Evolutionary conservation across 1,140 invertebrate genomes (phyloP).

Genomic region (Bombus haemorrhoidalis): DNA sequence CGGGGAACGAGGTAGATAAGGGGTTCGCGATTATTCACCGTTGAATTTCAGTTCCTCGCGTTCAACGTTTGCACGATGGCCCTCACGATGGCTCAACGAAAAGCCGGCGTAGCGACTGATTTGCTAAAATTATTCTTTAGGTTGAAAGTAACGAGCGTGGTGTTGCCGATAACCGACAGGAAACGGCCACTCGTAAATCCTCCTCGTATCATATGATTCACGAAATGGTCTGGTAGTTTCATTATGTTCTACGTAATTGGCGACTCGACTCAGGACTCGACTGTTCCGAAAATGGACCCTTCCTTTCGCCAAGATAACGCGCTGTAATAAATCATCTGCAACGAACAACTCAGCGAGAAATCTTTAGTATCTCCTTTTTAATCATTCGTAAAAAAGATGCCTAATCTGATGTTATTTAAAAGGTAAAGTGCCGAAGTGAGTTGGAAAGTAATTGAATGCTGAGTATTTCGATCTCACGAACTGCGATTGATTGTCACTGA

Average conservation of each 20-base stretch:
- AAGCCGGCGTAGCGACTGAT: conserved; percentile 46
- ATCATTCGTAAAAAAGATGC: not conserved
- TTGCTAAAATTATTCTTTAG: conserved; percentile 48
- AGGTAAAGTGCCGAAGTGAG: too few species aligned
- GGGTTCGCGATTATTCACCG: conserved; percentile 40
- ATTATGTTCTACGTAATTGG: conserved; percentile 51
- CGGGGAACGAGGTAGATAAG: conserved; percentile 34
- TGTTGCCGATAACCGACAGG: conserved; percentile 50
- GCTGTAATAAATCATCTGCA: conserved; percentile 26
- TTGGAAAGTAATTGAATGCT: not conserved
- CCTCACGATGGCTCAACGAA: conserved; percentile 13
- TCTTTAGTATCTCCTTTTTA: not conserved
- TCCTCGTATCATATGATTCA: conserved; percentile 52
- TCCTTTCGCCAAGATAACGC: conserved; percentile 29
- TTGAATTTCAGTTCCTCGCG: conserved; percentile 42
- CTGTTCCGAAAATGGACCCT: conserved; percentile 35
- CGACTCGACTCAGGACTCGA: not conserved
- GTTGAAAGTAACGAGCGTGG: conserved; percentile 38
- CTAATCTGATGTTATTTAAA: not conserved
- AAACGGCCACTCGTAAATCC: conserved; percentile 46
- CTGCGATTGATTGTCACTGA: not conserved
- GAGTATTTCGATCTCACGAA: not conserved
- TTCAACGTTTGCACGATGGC: not conserved
- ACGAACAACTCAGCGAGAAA: not conserved
- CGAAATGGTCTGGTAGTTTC: conserved; percentile 49